Percentiles rank a stretch among this genome's conserved stretches.
These are phyloP conservation scores for Bucorvus abyssinicus DNA, from an alignment of 2,797 vertebrate genomes.

Conservation along the genomic window DNA sequence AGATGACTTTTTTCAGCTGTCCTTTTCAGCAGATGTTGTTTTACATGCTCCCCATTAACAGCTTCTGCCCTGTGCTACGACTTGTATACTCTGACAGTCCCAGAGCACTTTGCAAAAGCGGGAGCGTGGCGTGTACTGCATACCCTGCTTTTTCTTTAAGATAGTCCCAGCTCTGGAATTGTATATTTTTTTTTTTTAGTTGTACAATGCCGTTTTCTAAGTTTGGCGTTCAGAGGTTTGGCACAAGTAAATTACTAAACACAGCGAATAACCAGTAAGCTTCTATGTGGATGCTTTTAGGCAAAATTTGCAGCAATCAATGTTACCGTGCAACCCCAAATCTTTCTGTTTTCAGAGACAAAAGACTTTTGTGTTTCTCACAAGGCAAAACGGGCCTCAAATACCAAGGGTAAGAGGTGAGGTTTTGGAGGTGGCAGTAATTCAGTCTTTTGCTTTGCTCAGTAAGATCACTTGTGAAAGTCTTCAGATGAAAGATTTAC, in stretches of 20 bases:
- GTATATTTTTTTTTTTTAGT: background rate
- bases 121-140: background rate
- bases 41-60: background rate
- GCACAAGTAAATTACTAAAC: background rate
- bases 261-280: background rate
- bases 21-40: background rate
- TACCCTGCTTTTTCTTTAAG: background rate
- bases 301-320: background rate
- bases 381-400: background rate
- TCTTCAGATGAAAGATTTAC: slow-evolving; percentile 11
- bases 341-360: background rate
- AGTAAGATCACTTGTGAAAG: slow-evolving; percentile 19
- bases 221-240: background rate
- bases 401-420: background rate
- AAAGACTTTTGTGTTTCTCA: background rate
- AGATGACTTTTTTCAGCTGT: background rate
- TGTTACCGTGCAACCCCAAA: background rate
- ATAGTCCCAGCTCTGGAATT: background rate
- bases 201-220: background rate
- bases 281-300: background rate
- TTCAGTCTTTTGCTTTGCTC: background rate
- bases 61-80: background rate
- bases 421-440: background rate
- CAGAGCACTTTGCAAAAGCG: background rate
- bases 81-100: background rate